Percentiles rank a stretch among this genome's conserved stretches.
These are phyloP conservation scores for Trachelus tabidus DNA, from an alignment of 2,888 invertebrate species.

Conservation along the genomic window DNA sequence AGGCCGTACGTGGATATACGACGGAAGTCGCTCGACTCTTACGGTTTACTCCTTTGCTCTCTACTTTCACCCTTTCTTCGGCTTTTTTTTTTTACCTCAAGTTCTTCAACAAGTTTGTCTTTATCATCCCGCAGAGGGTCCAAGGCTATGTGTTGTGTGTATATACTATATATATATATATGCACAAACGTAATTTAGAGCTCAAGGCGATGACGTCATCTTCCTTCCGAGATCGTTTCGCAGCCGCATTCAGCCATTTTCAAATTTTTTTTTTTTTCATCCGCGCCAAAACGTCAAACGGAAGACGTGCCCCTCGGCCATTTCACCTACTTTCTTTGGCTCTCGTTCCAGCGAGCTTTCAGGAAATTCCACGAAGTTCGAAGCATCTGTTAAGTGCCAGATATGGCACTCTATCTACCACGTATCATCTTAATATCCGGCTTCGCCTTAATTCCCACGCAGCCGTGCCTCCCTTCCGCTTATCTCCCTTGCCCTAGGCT, in stretches of 20 bases:
- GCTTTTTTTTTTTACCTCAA: not conserved
- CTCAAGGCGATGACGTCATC: not conserved
- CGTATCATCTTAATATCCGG: constrained; percentile 24
- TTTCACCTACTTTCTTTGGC: not conserved
- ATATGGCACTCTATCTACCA: constrained; percentile 15
- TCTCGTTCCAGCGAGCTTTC: not conserved
- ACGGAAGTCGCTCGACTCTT: not conserved
- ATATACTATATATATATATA: not conserved
- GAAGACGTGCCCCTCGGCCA: not conserved
- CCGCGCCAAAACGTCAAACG: not conserved
- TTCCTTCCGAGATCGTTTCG: not conserved
- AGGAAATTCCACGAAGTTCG: constrained; percentile 7
- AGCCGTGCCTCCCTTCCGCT: not conserved
- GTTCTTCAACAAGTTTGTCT: not conserved
- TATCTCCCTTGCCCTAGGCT: constrained; percentile 7
- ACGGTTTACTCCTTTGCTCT: not conserved
- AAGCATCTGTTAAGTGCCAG: constrained; percentile 24
- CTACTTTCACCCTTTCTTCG: not conserved
- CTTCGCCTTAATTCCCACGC: constrained; percentile 16
- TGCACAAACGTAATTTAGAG: not conserved
- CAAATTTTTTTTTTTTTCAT: not conserved
- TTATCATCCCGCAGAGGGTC: not conserved
- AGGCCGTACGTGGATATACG: not conserved
- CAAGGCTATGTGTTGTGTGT: not conserved
- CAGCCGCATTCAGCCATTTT: not conserved